phyloP scores from a whole-genome alignment of 2,113 vertebrate genomes.

The Aramus guarauna region DNA sequence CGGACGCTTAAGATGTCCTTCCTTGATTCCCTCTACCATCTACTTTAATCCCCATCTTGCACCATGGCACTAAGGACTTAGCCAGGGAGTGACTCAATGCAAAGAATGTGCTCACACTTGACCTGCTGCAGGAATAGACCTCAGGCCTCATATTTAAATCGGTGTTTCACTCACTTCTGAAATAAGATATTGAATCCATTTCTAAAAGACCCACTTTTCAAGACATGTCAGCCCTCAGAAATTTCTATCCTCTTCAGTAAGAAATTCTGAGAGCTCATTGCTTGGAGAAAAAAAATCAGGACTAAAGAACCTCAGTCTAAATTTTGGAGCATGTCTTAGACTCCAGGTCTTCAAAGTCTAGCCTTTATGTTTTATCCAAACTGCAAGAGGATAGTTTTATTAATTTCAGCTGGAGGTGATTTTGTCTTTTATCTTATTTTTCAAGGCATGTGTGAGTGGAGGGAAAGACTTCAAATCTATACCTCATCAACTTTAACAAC shows the following conservation, averaged over 20 bases:
- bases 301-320: constrained; percentile 24
- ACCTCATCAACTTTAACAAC: constrained; percentile 35
- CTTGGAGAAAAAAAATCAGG: constrained; percentile 28
- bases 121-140: background rate
- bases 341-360: constrained; percentile 42
- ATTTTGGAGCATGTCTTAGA: constrained; percentile 19
- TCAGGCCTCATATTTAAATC: background rate
- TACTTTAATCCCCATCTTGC: background rate
- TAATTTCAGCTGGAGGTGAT: constrained; percentile 61
- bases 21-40: background rate
- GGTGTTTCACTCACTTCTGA: background rate
- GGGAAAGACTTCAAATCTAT: constrained; percentile 36
- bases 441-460: constrained; percentile 32
- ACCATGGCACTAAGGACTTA: background rate
- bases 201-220: constrained; percentile 24
- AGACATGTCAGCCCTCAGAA: background rate
- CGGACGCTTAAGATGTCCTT: background rate
- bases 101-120: background rate
- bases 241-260: background rate
- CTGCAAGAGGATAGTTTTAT: constrained; percentile 49
- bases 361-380: background rate
- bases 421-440: constrained; percentile 63
- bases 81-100: background rate
- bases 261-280: constrained; percentile 33
- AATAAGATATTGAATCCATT: background rate